Base-by-base conservation (phyloP, 2,888 invertebrate genomes). In the Sesia apiformis region DNA sequence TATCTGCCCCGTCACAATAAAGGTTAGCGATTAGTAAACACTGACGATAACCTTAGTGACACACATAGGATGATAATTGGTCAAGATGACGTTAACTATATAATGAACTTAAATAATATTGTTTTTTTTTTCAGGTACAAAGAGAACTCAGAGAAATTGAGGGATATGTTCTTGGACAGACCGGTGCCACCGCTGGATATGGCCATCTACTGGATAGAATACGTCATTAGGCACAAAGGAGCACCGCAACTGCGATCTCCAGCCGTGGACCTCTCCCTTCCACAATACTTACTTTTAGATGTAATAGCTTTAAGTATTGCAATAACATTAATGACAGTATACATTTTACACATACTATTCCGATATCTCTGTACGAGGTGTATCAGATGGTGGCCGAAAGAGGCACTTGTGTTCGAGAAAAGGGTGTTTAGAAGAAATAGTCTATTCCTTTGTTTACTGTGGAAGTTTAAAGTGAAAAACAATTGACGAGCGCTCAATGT, bases 181-280 rank as follows among this genome's bases (percentile, higher is more conserved):
- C 91, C 91, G 0, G 69, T 90, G 66, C 81, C 86, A 8, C 91
- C 93, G 0, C 63, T 93, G 57, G 91, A 93, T 40, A 91, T 90
- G 39, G 91, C 91, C 0, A 76, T 92, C 0, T 93, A 91, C 74
- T 93, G 93, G 93, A 88, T 91, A 53, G 93, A 93, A 70, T 92
- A 93, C 61, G 90, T 93, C 0, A 72, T 91, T 4, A 84, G 91
- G 43, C 91, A 92, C 62, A 87, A 90, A 55, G 92, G 92, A 0
- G 91, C 91, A 0, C 61, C 71, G 1, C 90, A 91, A 57, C 59
- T 91, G 39, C 76, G 89, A 49, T 90, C 89, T n/a, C 85, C 90
- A 1, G 90, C 90, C 0, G 72, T 88, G 3, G 88, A 91, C 56
- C 71, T 92, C 8, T 67, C 83, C 0, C 74, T 81, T 58, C 72